Evolutionary conservation across 2,888 invertebrate genomes (phyloP).

Genomic region (Tenthredo livida): DNA sequence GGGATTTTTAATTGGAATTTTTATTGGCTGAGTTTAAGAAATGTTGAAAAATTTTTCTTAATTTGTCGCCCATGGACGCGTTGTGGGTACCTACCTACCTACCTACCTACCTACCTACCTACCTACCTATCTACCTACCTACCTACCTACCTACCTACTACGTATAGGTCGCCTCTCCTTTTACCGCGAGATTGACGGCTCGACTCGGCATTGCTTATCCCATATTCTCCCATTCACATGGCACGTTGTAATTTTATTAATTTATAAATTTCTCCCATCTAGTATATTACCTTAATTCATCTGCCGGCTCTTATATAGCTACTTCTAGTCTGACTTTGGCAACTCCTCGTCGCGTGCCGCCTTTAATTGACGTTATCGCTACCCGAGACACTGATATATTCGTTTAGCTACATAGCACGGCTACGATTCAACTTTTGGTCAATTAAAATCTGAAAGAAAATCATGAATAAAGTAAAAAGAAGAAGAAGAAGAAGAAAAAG

Average conservation of each 20-base stretch:
- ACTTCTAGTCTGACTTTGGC: conserved; percentile 27
- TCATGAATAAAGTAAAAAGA: neutral
- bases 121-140: neutral
- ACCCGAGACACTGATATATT: conserved; percentile 32
- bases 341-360: conserved; percentile 48
- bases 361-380: conserved; percentile 50
- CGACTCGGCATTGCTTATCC: neutral
- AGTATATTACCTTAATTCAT: conserved; percentile 48
- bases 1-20: conserved; percentile 54
- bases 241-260: conserved; percentile 54
- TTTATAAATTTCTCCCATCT: conserved; percentile 53
- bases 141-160: neutral
- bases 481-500: neutral
- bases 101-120: neutral
- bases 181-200: conserved; percentile 39
- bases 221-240: conserved; percentile 22
- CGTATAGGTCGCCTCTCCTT: neutral
- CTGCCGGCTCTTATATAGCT: conserved; percentile 5
- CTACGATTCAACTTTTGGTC: conserved; percentile 36
- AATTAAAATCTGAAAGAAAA: conserved; percentile 43
- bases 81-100: neutral
- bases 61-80: conserved; percentile 48
- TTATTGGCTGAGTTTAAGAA: conserved; percentile 53
- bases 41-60: conserved; percentile 49
- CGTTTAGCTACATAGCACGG: conserved; percentile 18